Base-by-base conservation (phyloP, 1,140 invertebrate genomes). In the Diabrotica virgifera region DNA sequence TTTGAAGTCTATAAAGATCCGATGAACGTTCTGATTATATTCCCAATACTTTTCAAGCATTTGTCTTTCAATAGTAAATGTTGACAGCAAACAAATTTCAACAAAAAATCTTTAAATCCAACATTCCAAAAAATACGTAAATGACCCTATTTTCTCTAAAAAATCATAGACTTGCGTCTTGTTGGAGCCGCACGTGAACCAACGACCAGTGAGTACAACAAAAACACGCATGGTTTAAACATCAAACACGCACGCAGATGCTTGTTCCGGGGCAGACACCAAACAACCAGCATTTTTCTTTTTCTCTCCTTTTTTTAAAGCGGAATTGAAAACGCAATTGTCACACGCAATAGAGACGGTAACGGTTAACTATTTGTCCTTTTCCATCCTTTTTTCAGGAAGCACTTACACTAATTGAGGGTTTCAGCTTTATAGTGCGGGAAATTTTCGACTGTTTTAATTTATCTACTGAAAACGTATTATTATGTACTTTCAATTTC, bases 291-390 rank as follows among this genome's bases (percentile, higher is more conserved):
- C 11, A 24, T 10, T 36, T 10, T 24, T 10, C 53, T 46, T n/a
- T 46, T 46, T 46, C n/a, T 46, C n/a, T 8, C n/a, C 40, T 46
- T n/a, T 10, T 46, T 46, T 46, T 46, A 46, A 6, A 46, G n/a
- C 40, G 40, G 40, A 46, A 46, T n/a, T 46, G 40, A n/a, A 36
- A 55, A 55, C 53, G 53, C 53, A 64, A 64, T 64, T 64, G 63
- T 58, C 63, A 52, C 63, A 64, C 63, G 63, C 63, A 37, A 64
- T 52, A 14, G 24, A 50, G 14, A 38, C 35, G 9, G n/a, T 35
- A 24, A 36, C 63, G 56, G 36, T 64, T 55, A 12, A 5, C 63
- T 54, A 58, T 59, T 50, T 46, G n/a, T 46, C 40, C 40, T 46
- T 10, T 46, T 46, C 24, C 24, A 24, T 46, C 12, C 46, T 14